Evolutionary conservation across 1,140 invertebrate species (phyloP).

Genomic region (Gonatopus flavifemur): DNA sequence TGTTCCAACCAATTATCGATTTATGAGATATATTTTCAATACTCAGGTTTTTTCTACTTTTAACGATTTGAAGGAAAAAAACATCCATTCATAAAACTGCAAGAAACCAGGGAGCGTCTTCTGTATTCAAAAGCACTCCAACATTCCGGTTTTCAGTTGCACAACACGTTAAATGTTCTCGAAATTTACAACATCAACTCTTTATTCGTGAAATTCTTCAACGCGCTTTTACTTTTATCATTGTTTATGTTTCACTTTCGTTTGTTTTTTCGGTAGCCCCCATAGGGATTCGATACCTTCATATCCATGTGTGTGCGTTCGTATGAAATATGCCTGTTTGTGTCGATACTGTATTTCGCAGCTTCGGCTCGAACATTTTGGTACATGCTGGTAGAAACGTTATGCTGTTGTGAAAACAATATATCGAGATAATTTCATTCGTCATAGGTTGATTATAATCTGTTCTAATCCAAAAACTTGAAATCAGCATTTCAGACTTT

Average conservation of each 20-base stretch:
- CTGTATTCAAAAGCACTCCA: slow-evolving; percentile 16
- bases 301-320: too few species aligned
- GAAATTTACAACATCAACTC: slow-evolving; percentile 11
- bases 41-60: too few species aligned
- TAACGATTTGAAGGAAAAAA: too few species aligned
- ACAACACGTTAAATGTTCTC: slow-evolving; percentile 22
- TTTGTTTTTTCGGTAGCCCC: slow-evolving; percentile 2
- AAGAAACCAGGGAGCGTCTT: slow-evolving; percentile 8
- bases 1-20: too few species aligned
- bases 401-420: too few species aligned
- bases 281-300: background rate
- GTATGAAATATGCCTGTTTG: too few species aligned
- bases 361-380: slow-evolving; percentile 6
- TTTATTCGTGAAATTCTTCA: background rate
- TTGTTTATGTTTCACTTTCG: slow-evolving; percentile 10
- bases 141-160: slow-evolving; percentile 35
- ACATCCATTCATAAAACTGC: too few species aligned
- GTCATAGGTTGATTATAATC: too few species aligned
- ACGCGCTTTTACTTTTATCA: background rate
- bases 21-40: too few species aligned
- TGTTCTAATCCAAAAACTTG: too few species aligned
- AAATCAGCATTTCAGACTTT: too few species aligned
- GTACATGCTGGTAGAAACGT: background rate
- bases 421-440: too few species aligned
- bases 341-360: slow-evolving; percentile 20